phyloP scores from a whole-genome alignment of 2,113 vertebrate species.

The Corythaixoides concolor region DNA sequence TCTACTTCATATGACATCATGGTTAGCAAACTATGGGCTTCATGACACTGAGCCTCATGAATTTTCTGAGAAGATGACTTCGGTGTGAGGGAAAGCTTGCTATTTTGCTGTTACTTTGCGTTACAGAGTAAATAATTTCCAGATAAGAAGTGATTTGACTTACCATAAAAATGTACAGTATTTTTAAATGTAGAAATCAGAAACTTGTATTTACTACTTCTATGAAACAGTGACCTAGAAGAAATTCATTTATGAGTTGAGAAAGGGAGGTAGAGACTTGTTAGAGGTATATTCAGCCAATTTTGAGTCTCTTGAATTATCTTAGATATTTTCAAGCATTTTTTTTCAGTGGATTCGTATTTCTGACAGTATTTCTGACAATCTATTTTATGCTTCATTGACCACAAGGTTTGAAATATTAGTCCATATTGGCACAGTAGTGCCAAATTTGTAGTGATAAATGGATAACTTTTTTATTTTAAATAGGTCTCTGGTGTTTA shows the following conservation, averaged over 20 bases:
- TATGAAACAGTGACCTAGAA: neutral
- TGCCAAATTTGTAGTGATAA: slow-evolving; percentile 67
- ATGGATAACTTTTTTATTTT: slow-evolving; percentile 65
- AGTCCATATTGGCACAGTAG: slow-evolving; percentile 54
- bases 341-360: slow-evolving; percentile 55
- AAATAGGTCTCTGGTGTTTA: slow-evolving; percentile 68
- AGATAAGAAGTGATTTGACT: slow-evolving; percentile 25
- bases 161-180: slow-evolving; percentile 15
- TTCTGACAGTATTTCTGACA: slow-evolving; percentile 73
- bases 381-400: slow-evolving; percentile 73
- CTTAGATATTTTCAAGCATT: slow-evolving; percentile 41
- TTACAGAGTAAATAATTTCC: slow-evolving; percentile 29
- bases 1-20: neutral
- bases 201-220: slow-evolving; percentile 38
- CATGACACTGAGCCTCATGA: neutral
- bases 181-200: slow-evolving; percentile 32
- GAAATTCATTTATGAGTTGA: slow-evolving; percentile 26
- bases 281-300: slow-evolving; percentile 1
- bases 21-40: neutral
- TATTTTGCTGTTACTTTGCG: slow-evolving; percentile 56
- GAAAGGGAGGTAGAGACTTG: neutral
- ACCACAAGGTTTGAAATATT: slow-evolving; percentile 46
- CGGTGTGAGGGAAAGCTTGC: slow-evolving; percentile 12
- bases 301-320: slow-evolving; percentile 48
- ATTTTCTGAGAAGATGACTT: slow-evolving; percentile 40